These are phyloP conservation scores for Pocillopora verrucosa DNA, from an alignment of 64 coral and sea anemone species.

Conservation along the genomic window DNA sequence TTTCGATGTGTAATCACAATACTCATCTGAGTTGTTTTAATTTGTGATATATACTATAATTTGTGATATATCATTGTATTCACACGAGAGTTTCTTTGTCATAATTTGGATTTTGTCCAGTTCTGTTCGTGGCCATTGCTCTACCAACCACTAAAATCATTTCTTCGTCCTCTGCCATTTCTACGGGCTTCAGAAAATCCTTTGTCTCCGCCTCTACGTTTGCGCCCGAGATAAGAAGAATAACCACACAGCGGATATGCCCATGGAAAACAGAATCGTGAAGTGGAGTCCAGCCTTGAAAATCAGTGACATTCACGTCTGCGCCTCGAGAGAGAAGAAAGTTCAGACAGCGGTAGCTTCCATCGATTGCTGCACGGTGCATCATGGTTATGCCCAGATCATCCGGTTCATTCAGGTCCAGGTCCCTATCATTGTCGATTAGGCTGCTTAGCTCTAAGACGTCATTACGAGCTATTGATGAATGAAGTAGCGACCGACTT, in stretches of 20 bases:
- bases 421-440: background rate
- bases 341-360: slow-evolving; percentile 64
- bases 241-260: slow-evolving; percentile 69
- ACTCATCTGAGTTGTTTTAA: background rate
- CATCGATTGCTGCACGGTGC: slow-evolving; percentile 69
- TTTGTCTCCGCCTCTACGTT: slow-evolving; percentile 73
- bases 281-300: slow-evolving; percentile 70
- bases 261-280: slow-evolving; percentile 80
- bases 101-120: slow-evolving; percentile 27
- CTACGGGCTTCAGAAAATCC: slow-evolving; percentile 71
- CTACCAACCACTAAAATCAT: slow-evolving; percentile 71
- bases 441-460: slow-evolving; percentile 47
- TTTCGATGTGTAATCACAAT: too few relatives aligned
- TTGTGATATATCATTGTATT: background rate
- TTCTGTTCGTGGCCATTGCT: slow-evolving; percentile 50
- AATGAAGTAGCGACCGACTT: background rate
- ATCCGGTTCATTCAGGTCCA: slow-evolving; percentile 33
- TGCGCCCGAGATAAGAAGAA: slow-evolving; percentile 57
- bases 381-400: slow-evolving; percentile 52
- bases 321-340: slow-evolving; percentile 53
- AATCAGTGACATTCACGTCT: slow-evolving; percentile 60
- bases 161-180: slow-evolving; percentile 59
- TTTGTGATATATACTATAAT: background rate
- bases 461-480: slow-evolving; percentile 52
- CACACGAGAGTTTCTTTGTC: slow-evolving; percentile 83